These are phyloP conservation scores for Barypeithes pellucidus DNA, from an alignment of 2,888 invertebrate genomes.

Conservation along the genomic window DNA sequence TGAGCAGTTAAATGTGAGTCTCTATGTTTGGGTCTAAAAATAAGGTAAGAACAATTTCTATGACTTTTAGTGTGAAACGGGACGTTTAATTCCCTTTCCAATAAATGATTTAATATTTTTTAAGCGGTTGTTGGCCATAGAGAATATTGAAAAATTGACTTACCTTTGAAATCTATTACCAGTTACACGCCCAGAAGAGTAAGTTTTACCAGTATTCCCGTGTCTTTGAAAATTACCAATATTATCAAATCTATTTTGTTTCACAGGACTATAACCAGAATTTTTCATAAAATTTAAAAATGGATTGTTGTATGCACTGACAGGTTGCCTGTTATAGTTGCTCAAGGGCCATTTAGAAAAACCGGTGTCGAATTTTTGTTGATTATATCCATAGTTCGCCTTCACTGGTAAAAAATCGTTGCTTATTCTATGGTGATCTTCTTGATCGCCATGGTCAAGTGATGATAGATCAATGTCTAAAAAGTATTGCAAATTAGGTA, in stretches of 20 bases:
- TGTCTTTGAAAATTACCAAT: background rate
- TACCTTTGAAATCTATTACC: slow-evolving; percentile 11
- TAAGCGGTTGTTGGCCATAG: too few relatives aligned
- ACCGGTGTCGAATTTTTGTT: background rate
- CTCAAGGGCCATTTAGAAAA: slow-evolving; percentile 4
- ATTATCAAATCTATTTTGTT: background rate
- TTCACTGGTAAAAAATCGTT: slow-evolving; percentile 5
- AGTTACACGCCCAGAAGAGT: background rate
- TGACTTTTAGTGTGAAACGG: too few relatives aligned
- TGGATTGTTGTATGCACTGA: slow-evolving; percentile 33
- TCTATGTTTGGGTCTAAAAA: slow-evolving; percentile 17
- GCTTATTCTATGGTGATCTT: slow-evolving; percentile 15
- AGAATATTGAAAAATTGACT: too few relatives aligned
- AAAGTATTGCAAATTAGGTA: too few relatives aligned
- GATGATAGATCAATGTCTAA: slow-evolving; percentile 18
- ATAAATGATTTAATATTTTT: too few relatives aligned
- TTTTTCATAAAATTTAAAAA: slow-evolving; percentile 12
- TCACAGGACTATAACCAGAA: background rate
- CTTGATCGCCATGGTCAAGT: background rate
- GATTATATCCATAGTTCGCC: background rate
- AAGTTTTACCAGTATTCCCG: background rate
- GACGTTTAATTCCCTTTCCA: too few relatives aligned
- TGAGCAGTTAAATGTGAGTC: slow-evolving; percentile 53
- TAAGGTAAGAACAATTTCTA: background rate
- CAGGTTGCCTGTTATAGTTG: background rate